Percentiles rank a stretch among this genome's conserved stretches.
Evolutionary conservation across 2,113 vertebrate genomes (phyloP).

Genomic region (Ptilonorhynchus violaceus): DNA sequence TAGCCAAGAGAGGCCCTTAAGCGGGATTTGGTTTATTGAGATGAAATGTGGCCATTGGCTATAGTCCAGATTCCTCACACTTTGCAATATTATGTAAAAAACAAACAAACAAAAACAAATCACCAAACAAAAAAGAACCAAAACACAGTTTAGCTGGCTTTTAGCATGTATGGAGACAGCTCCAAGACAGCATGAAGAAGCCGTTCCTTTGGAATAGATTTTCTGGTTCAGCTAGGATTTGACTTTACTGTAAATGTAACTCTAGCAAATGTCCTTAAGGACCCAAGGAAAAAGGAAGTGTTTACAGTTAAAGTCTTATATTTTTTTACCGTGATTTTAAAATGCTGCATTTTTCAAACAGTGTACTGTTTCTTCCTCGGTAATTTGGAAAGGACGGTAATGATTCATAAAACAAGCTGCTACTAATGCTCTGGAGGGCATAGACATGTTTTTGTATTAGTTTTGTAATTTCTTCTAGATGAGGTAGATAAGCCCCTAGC

Average conservation of each 20-base stretch:
- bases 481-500: background rate
- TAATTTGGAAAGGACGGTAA: background rate
- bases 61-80: background rate
- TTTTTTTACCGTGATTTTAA: background rate
- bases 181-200: background rate
- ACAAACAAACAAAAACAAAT: background rate
- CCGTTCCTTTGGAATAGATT: background rate
- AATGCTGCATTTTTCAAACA: background rate
- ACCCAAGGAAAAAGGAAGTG: background rate
- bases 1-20: background rate
- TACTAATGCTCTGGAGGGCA: background rate
- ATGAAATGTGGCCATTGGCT: background rate
- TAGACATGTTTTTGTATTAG: background rate
- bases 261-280: background rate
- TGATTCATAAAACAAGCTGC: slow-evolving; percentile 34
- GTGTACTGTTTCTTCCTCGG: background rate
- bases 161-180: background rate
- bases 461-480: background rate
- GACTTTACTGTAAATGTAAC: background rate
- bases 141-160: background rate
- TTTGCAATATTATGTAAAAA: background rate
- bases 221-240: background rate
- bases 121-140: background rate
- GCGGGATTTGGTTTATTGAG: background rate
- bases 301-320: background rate